A percentile compares a stretch with the other conserved stretches of the same genome.
Evolutionary conservation across 2,113 vertebrate genomes (phyloP).

Genomic region (Protobothrops flavoviridis): DNA sequence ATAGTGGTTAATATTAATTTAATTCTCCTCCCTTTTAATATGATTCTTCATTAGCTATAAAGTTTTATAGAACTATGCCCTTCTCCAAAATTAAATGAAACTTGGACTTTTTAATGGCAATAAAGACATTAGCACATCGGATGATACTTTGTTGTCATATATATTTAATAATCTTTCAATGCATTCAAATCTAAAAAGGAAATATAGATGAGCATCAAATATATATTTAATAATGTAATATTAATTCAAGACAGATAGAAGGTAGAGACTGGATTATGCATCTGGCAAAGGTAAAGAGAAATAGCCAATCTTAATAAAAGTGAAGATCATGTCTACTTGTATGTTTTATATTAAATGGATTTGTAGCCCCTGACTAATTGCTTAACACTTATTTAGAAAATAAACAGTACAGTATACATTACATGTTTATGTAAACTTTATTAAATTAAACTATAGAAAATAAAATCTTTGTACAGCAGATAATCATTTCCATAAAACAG

Average conservation of each 20-base stretch:
- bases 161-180: background rate
- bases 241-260: conserved; percentile 19
- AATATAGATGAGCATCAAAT: background rate
- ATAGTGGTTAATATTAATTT: background rate
- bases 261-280: conserved; percentile 1
- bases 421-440: background rate
- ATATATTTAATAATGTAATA: conserved; percentile 12
- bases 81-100: background rate
- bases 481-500: background rate
- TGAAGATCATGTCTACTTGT: conserved; percentile 6
- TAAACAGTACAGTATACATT: background rate
- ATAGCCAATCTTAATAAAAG: background rate
- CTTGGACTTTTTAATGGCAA: background rate
- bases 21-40: background rate
- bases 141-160: conserved; percentile 8
- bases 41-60: conserved; percentile 10
- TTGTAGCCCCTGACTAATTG: background rate
- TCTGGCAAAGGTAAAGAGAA: background rate
- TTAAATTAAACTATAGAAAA: background rate
- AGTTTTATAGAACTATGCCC: background rate
- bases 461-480: background rate
- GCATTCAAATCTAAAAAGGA: conserved; percentile 23
- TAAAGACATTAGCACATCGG: background rate
- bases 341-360: conserved; percentile 1
- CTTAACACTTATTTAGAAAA: conserved; percentile 20